Evolutionary conservation across 2,113 vertebrate genomes (phyloP), one percentile per base, ranked within the genome.

Genomic region (Lonchura striata): DNA sequence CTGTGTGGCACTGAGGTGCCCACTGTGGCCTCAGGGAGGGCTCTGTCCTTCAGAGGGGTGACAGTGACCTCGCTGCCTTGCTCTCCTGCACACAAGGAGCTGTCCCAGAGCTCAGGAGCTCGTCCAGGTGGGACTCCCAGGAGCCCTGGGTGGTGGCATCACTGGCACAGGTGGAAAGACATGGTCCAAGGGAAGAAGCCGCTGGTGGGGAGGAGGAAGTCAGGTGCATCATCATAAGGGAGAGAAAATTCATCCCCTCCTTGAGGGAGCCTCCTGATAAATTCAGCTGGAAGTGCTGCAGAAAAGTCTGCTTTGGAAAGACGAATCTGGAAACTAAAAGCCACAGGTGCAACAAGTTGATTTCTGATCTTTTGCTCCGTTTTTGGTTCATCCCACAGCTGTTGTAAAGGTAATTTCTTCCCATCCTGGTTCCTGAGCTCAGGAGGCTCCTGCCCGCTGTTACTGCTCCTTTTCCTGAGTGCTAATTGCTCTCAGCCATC

Each of bases 401-500:
- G 44, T 66, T 82, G 35, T 11, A 35, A 39, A 20, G 0, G 1
- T n/a, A 41, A 0, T 5, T 69, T 66, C 20, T 79, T 54, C 14
- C 78, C 60, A 5, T 65, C 25, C 30, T 47, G 39, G 25, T 35
- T 47, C 60, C 35, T 30, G 4, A 52, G 50, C 49, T 2, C 24
- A 0, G 0, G 44, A 4, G 6, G 41, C 37, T 91, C 46, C n/a
- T 65, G 44, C 31, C 31, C 0, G 0, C 64, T 44, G 20, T 37
- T n/a, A 1, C 7, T 0, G 0, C 37, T 76, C 1, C 0, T 76
- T 88, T 44, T 57, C 42, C 49, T 11, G 19, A 61, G 63, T 4
- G 2, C 44, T 69, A 1, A 41, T 82, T 93, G 57, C 46, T 64
- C 66, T 44, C 63, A 22, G 2, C 24, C 21, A 1, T 22, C 54